These are phyloP conservation scores for Heterocephalus glaber DNA, from an alignment of 2,113 vertebrate species.

Conservation along the genomic window DNA sequence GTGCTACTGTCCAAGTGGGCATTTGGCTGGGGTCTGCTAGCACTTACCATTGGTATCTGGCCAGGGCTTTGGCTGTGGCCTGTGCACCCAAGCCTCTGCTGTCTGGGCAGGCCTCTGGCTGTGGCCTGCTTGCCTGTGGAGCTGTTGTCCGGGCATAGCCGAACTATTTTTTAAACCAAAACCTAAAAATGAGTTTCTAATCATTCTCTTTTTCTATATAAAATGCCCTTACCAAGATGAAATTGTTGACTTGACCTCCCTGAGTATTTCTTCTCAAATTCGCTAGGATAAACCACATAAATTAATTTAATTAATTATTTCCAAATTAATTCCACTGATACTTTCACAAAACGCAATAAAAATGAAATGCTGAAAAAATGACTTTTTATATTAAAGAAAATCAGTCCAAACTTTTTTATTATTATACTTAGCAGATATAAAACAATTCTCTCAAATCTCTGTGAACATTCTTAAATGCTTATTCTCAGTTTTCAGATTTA, in stretches of 20 bases:
- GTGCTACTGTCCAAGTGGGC: too few species aligned
- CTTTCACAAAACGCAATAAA: background rate
- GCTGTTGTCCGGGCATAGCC: too few species aligned
- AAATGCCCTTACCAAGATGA: background rate
- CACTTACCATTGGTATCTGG: too few species aligned
- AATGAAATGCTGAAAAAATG: background rate
- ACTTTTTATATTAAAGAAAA: background rate
- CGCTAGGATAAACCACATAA: background rate
- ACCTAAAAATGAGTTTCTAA: background rate
- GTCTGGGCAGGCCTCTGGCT: too few species aligned
- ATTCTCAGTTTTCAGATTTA: background rate
- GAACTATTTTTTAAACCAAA: background rate
- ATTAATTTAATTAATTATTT: background rate
- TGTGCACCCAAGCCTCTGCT: too few species aligned
- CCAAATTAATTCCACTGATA: background rate
- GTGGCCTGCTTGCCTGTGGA: too few species aligned
- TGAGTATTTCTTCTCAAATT: background rate
- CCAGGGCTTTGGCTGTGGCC: too few species aligned
- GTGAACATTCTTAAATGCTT: background rate
- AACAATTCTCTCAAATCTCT: background rate
- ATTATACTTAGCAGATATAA: background rate
- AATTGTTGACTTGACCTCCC: background rate
- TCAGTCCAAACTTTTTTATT: background rate
- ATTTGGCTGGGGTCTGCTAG: too few species aligned
- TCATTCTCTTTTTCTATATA: background rate